phyloP scores from a whole-genome alignment of 1,140 invertebrate species.

The Euwallacea similis region DNA sequence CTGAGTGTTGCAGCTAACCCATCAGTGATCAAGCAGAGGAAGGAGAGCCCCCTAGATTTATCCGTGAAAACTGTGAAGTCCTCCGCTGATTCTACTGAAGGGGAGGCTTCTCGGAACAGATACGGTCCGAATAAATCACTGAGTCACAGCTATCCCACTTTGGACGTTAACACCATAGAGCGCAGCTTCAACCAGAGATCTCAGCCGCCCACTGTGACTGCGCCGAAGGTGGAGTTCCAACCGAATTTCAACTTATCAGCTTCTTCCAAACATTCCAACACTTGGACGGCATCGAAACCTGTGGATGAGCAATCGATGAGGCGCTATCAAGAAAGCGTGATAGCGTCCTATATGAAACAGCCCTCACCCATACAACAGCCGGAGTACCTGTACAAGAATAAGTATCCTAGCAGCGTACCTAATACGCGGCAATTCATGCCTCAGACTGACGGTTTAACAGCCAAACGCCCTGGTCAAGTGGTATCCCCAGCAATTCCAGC shows the following conservation, averaged over 20 bases:
- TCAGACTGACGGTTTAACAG: constrained; percentile 2
- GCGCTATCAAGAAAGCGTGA: too few species aligned
- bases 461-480: constrained; percentile 53
- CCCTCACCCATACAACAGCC: too few species aligned
- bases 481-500: constrained; percentile 48
- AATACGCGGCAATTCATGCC: background rate
- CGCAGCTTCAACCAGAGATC: constrained; percentile 52
- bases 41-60: constrained; percentile 78
- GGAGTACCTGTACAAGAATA: background rate
- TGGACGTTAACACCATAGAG: constrained; percentile 44
- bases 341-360: too few species aligned
- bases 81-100: constrained; percentile 81
- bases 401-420: constrained; percentile 13
- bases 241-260: constrained; percentile 63
- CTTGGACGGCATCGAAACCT: constrained; percentile 1
- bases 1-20: background rate
- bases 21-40: constrained; percentile 54
- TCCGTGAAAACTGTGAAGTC: constrained; percentile 85
- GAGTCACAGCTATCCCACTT: constrained; percentile 42
- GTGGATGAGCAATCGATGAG: too few species aligned
- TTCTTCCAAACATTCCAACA: constrained; percentile 26
- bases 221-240: constrained; percentile 71
- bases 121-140: constrained; percentile 42
- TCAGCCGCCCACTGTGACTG: constrained; percentile 54
- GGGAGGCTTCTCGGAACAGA: constrained; percentile 55